Percentiles rank a stretch among this genome's conserved stretches.
Conservation (phyloP, 2,888 invertebrate genomes). For the Hirtodrosophila histrioides region DNA sequence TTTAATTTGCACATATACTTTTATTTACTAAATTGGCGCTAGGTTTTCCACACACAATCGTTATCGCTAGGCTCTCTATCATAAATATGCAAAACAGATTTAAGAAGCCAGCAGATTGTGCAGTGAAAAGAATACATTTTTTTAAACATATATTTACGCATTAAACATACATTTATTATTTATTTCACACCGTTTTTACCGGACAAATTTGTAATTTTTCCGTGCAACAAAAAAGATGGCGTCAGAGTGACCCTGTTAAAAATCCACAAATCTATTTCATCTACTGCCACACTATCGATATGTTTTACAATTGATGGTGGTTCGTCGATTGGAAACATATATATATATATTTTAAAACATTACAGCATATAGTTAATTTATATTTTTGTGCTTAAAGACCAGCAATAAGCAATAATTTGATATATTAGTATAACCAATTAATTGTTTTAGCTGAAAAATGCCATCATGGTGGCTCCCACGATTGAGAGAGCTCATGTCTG, state of each 20-base stretch:
- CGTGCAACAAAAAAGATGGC: slow-evolving; percentile 60
- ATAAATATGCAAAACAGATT: slow-evolving; percentile 30
- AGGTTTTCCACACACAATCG: slow-evolving; percentile 42
- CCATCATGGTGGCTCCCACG: too few relatives aligned
- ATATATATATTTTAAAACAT: too few relatives aligned
- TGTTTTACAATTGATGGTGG: slow-evolving; percentile 6
- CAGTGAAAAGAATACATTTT: neutral
- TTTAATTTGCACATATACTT: neutral
- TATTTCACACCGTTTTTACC: slow-evolving; percentile 65
- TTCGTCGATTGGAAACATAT: too few relatives aligned
- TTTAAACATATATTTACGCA: slow-evolving; percentile 11
- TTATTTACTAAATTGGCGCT: slow-evolving; percentile 43
- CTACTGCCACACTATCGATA: slow-evolving; percentile 30
- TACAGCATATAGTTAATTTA: too few relatives aligned
- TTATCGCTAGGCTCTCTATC: slow-evolving; percentile 22
- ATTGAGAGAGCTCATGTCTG: too few relatives aligned
- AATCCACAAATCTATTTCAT: slow-evolving; percentile 32
- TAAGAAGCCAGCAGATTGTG: neutral
- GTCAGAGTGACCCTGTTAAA: slow-evolving; percentile 52
- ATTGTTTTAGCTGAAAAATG: neutral
- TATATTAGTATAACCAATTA: neutral
- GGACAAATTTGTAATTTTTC: slow-evolving; percentile 65
- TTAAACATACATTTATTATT: slow-evolving; percentile 44
- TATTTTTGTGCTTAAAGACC: too few relatives aligned
- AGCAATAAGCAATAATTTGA: neutral